Evolutionary conservation across 2,888 invertebrate species (phyloP).

Genomic region (Drosophila niveifrons): DNA sequence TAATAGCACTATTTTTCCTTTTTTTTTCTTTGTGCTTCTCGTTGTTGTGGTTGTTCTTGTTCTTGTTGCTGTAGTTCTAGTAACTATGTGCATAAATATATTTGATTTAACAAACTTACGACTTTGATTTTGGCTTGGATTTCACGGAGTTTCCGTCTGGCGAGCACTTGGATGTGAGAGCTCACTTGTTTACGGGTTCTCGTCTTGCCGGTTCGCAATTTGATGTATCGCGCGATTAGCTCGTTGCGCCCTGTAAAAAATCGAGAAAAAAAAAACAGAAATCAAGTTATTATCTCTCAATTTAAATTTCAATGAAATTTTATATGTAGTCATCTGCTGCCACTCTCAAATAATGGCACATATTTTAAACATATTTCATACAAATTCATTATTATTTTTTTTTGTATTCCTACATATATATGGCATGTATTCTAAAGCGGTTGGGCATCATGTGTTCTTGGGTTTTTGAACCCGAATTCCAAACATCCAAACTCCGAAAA

Average conservation of each 20-base stretch:
- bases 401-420: no score
- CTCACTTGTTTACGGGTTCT: constrained; percentile 99
- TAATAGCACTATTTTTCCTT: not conserved
- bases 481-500: not conserved
- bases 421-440: not conserved
- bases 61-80: not conserved
- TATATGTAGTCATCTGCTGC: not conserved
- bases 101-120: constrained; percentile 87
- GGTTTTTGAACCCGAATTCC: not conserved
- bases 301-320: no score
- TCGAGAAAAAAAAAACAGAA: constrained; percentile 18
- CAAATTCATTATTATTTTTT: not conserved
- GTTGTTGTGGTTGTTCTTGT: constrained; percentile 1
- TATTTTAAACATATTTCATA: not conserved
- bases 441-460: not conserved
- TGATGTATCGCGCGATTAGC: constrained; percentile 99
- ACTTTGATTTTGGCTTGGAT: constrained; percentile 99
- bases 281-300: constrained; percentile 1
- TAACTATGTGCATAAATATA: not conserved
- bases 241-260: constrained; percentile 97
- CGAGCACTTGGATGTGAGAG: constrained; percentile 99
- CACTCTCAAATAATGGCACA: not conserved
- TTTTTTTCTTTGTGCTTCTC: not conserved
- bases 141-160: constrained; percentile 98
- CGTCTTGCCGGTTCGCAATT: constrained; percentile 99